Evolutionary conservation across 2,888 invertebrate genomes (phyloP), one percentile per base, ranked within the genome.

Genomic region (Saturnia japonica): DNA sequence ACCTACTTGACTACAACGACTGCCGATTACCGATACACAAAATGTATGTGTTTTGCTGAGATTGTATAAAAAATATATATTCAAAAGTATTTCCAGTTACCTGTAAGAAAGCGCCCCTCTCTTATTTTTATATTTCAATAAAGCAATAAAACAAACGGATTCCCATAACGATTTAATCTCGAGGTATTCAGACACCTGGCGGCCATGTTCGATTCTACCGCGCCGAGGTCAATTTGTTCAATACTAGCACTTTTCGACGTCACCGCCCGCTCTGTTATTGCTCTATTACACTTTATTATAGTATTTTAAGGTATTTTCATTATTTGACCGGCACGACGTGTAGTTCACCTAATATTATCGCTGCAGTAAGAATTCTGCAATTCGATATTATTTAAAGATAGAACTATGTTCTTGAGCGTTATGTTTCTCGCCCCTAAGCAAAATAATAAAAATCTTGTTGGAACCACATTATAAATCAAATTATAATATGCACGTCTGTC

Each of bases 111-210:
- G 12, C 57, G 14, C 14, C 28, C 1, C 57, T 28, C 4, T 28
- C 40, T 40, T 19, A 40, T 40, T 64, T 64, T 40, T 40, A 64
- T 64, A 64, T 40, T 64, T 40, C 64, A 64, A 64, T 40, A 64
- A 64, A 64, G 40, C 64, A 64, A 64, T 64, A 60, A 60, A 60
- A 64, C 64, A 64, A 64, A 64, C 64, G 40, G 64, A 64, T 40
- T 64, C 64, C 54, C 67, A 40, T 66, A 70, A 67, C 54, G 67
- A 43, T 54, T 70, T 66, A 70, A 70, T 70, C 47, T 62, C 51
- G 64, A 64, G 64, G 19, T 66, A 51, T 64, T 8, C 40, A 25
- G 51, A 70, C 70, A 70, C 54, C 67, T 67, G 70, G 66, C 67
- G 40, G 66, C 51, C 40, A n/a, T 34, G 42, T 67, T 67, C 66